Evolutionary conservation across 2,888 invertebrate species (phyloP).

Genomic region (Pammene aurita): DNA sequence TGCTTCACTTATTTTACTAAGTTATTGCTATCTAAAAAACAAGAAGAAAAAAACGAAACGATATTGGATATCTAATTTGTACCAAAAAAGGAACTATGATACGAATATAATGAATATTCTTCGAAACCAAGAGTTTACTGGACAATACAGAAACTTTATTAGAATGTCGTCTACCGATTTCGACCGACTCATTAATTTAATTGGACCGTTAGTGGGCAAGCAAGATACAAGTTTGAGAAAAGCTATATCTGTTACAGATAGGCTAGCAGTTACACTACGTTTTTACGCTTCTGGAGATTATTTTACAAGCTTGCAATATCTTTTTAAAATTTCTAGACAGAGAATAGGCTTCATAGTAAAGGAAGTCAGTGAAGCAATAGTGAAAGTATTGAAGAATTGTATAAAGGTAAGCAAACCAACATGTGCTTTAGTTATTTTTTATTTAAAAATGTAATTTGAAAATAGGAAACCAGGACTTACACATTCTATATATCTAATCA

Average conservation of each 20-base stretch:
- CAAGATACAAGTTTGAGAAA: slow-evolving; percentile 11
- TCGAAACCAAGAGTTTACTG: slow-evolving; percentile 27
- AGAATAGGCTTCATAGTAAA: slow-evolving; percentile 1
- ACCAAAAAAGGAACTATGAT: slow-evolving; percentile 16
- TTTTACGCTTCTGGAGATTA: slow-evolving; percentile 14
- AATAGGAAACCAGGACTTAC: too few species aligned
- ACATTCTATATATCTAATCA: too few species aligned
- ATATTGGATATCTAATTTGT: slow-evolving; percentile 19
- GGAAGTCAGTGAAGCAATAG: neutral
- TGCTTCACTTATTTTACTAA: slow-evolving; percentile 24
- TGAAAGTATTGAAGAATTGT: too few species aligned
- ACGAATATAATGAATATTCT: slow-evolving; percentile 16
- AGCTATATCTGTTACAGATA: slow-evolving; percentile 2
- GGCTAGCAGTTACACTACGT: slow-evolving; percentile 7
- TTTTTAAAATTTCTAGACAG: slow-evolving; percentile 21
- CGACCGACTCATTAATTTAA: slow-evolving; percentile 24
- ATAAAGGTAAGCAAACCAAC: too few species aligned
- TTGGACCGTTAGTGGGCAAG: slow-evolving; percentile 15
- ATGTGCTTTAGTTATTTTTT: too few species aligned
- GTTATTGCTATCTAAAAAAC: slow-evolving; percentile 21
- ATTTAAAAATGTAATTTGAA: too few species aligned
- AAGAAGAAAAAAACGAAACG: slow-evolving; percentile 11
- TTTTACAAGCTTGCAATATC: slow-evolving; percentile 16
- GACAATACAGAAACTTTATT: slow-evolving; percentile 29
- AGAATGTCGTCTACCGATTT: slow-evolving; percentile 32